Evolutionary conservation across 2,797 vertebrate genomes (phyloP).

Genomic region (Morelia viridis): DNA sequence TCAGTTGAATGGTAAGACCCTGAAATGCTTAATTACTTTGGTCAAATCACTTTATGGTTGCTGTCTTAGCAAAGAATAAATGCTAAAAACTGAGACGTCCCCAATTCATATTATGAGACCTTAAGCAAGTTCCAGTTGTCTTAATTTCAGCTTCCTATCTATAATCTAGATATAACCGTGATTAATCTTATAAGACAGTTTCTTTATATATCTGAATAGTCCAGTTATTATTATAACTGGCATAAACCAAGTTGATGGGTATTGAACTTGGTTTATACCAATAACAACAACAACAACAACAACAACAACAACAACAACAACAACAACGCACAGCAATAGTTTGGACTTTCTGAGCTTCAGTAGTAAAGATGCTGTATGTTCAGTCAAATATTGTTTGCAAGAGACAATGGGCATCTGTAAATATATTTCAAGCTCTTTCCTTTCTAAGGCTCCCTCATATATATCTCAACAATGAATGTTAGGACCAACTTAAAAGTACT

Average conservation of each 20-base stretch:
- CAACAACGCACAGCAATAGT: too few species aligned
- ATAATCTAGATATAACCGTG: neutral
- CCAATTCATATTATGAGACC: neutral
- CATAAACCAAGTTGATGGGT: neutral
- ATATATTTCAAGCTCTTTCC: constrained; percentile 33
- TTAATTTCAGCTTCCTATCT: neutral
- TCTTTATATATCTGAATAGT: neutral
- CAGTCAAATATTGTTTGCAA: neutral
- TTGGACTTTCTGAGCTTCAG: neutral
- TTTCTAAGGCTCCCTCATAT: neutral
- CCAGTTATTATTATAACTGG: neutral
- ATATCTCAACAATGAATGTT: neutral
- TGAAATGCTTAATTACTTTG: neutral
- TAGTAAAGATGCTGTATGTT: neutral
- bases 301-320: too few species aligned
- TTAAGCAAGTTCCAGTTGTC: neutral
- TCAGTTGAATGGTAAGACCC: neutral
- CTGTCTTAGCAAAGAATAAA: neutral
- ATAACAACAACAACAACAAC: neutral
- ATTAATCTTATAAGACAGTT: neutral
- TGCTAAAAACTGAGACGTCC: neutral
- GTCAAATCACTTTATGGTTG: neutral
- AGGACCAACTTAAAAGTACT: constrained; percentile 25
- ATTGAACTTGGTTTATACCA: neutral
- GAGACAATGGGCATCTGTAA: neutral